Conservation (phyloP, 1,140 invertebrate genomes). For the Lordiphosa mommai region DNA sequence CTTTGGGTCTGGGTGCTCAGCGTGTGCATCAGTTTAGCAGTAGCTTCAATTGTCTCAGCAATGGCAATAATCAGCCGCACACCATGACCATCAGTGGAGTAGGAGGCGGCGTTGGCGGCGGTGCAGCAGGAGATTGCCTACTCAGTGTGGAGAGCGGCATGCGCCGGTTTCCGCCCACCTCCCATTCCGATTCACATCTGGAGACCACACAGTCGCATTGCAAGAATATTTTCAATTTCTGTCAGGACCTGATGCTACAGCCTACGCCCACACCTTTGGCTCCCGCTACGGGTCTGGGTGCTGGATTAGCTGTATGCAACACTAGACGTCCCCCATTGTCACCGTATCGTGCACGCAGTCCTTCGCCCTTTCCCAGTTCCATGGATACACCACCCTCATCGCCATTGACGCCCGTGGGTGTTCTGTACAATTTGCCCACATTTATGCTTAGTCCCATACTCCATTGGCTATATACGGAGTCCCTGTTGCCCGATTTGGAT, state of each 20-base stretch:
- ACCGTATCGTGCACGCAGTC: conserved; percentile 65
- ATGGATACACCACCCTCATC: conserved; percentile 75
- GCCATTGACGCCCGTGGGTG: conserved; percentile 67
- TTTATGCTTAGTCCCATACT: conserved; percentile 83
- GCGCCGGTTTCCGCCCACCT: conserved; percentile 44
- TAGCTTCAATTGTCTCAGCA: conserved; percentile 67
- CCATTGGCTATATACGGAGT: conserved; percentile 85
- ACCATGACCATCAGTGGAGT: neutral
- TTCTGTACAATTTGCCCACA: conserved; percentile 80
- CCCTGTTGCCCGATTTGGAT: conserved; percentile 81
- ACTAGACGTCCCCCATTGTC: conserved; percentile 65
- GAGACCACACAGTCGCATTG: conserved; percentile 49
- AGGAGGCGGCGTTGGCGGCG: neutral
- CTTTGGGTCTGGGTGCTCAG: conserved; percentile 21
- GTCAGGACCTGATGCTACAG: conserved; percentile 60
- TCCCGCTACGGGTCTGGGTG: neutral
- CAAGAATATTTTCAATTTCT: conserved; percentile 76
- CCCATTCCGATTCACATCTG: conserved; percentile 69
- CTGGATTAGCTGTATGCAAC: conserved; percentile 36
- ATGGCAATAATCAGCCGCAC: conserved; percentile 24
- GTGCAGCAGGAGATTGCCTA: conserved; percentile 13
- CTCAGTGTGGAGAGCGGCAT: conserved; percentile 26
- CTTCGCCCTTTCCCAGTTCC: conserved; percentile 64
- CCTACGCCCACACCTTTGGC: conserved; percentile 26
- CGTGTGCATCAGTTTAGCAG: conserved; percentile 56